Percentiles rank a stretch among this genome's conserved stretches.
phyloP scores from a whole-genome alignment of 2,888 invertebrate genomes.

The Eupeodes luniger region DNA sequence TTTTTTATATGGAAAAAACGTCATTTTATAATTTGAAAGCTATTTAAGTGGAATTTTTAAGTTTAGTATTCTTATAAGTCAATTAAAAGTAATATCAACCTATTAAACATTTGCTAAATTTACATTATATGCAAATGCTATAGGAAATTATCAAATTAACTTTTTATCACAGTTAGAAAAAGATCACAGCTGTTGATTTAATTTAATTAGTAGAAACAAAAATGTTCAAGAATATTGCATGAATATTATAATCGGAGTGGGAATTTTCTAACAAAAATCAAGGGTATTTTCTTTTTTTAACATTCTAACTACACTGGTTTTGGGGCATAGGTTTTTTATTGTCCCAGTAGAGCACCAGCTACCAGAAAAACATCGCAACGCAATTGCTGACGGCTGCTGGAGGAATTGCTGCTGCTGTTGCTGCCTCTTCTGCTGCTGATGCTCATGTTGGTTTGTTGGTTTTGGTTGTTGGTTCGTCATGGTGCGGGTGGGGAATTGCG shows the following conservation, averaged over 20 bases:
- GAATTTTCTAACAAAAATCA: not conserved
- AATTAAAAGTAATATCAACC: no score
- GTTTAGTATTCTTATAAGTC: no score
- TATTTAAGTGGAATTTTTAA: no score
- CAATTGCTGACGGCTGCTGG: not conserved
- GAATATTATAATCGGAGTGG: not conserved
- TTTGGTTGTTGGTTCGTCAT: conserved; percentile 15
- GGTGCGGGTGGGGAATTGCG: conserved; percentile 36
- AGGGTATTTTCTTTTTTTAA: not conserved
- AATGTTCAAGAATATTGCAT: not conserved
- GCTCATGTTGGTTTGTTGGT: conserved; percentile 34
- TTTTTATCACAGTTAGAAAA: no score
- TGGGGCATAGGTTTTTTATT: not conserved
- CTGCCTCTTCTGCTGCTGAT: not conserved
- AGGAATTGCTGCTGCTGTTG: conserved; percentile 1
- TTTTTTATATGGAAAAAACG: no score
- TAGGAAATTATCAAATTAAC: no score
- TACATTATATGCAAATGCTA: no score
- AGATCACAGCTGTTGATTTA: no score
- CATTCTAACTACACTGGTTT: not conserved
- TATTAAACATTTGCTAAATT: no score
- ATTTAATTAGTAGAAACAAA: no score
- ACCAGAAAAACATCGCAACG: not conserved
- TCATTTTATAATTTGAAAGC: no score
- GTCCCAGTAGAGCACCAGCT: not conserved